phyloP scores from a whole-genome alignment of 2,888 invertebrate species.

The Melinopterus prodromus region DNA sequence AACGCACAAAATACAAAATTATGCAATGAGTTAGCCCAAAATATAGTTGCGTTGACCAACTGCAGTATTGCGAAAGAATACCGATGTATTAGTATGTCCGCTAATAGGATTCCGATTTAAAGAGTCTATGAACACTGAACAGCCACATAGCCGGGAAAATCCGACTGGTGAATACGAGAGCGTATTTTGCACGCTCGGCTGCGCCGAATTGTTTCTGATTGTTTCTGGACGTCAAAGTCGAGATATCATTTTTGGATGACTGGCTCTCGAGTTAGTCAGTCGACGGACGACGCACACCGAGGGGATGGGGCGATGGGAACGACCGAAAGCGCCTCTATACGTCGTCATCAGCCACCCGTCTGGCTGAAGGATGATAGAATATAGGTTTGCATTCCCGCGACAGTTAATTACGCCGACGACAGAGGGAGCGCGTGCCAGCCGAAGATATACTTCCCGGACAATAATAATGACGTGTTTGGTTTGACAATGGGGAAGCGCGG shows the following conservation, averaged over 20 bases:
- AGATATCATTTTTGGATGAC: slow-evolving; percentile 51
- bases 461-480: slow-evolving; percentile 16
- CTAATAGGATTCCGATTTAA: neutral
- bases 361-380: slow-evolving; percentile 50
- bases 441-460: slow-evolving; percentile 15
- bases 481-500: slow-evolving; percentile 10
- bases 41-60: too few relatives aligned
- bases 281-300: slow-evolving; percentile 8
- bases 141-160: neutral
- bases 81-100: neutral
- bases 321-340: neutral
- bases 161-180: slow-evolving; percentile 29
- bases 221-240: slow-evolving; percentile 51
- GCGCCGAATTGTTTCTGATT: slow-evolving; percentile 50
- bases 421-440: slow-evolving; percentile 12
- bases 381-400: slow-evolving; percentile 49
- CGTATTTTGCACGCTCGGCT: slow-evolving; percentile 47
- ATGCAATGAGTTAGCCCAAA: too few relatives aligned
- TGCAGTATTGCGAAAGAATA: neutral
- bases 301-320: slow-evolving; percentile 27
- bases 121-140: neutral
- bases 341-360: slow-evolving; percentile 28
- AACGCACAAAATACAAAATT: too few relatives aligned
- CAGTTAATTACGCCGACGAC: slow-evolving; percentile 47
- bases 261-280: slow-evolving; percentile 40